These are phyloP conservation scores for Recurvirostra avosetta DNA, from an alignment of 2,113 vertebrate genomes.

Conservation along the genomic window DNA sequence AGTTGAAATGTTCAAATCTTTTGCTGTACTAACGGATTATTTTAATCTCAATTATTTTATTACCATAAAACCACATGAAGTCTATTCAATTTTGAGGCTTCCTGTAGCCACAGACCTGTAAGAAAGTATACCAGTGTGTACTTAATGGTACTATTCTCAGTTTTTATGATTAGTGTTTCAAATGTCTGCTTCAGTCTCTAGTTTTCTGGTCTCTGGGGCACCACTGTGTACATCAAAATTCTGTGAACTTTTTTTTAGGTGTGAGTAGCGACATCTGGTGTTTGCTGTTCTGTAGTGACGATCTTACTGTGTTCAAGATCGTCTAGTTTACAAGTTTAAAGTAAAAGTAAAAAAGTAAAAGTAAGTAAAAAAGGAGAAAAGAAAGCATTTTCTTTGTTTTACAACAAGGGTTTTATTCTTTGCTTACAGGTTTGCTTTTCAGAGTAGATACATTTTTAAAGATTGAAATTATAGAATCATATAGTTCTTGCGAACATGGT, in stretches of 20 bases:
- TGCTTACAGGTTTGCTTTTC: background rate
- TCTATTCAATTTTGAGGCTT: background rate
- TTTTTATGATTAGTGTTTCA: background rate
- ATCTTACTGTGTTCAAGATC: background rate
- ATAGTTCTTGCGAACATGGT: background rate
- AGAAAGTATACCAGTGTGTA: background rate
- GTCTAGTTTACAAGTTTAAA: background rate
- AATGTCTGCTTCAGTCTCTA: background rate
- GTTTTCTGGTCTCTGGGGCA: background rate
- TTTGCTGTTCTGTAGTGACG: background rate
- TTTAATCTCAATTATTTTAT: background rate
- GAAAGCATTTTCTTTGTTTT: background rate
- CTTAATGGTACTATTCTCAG: background rate
- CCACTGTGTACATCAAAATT: background rate
- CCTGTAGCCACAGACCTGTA: background rate
- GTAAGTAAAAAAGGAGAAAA: background rate
- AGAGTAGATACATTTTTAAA: background rate
- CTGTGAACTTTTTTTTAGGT: background rate
- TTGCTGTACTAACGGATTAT: background rate
- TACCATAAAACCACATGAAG: background rate
- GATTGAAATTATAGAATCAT: background rate
- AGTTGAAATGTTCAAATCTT: background rate
- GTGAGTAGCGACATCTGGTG: conserved; percentile 33
- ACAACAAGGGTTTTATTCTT: background rate
- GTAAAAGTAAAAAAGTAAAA: too few species aligned